Base-by-base conservation (phyloP, 2,888 invertebrate species). In the Alcis repandata region DNA sequence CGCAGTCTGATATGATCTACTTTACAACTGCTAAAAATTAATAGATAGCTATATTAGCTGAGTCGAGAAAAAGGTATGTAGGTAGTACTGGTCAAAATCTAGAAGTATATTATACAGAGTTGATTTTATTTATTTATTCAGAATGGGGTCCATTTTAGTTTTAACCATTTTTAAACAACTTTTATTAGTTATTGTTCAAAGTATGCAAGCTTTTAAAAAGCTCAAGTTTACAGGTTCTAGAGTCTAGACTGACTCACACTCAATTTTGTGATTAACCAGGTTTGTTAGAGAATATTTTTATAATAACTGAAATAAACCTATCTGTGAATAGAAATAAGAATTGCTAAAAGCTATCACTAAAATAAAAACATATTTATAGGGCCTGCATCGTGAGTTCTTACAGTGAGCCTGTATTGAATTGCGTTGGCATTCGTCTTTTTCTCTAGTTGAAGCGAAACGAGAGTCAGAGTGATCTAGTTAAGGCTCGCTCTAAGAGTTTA, bases 1-100 rank as follows among this genome's bases (percentile, higher is more conserved):
- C 83, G 83, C 80, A 71, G 82, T 79, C 84, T 91, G 92, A 92
- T 92, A 91, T 92, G 92, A 88, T 83, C 89, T 90, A 91, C 84
- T 69, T 79, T 79, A 80, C 76, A 74, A 84, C 68, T 83, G 79
- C 82, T 80, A 81, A 79, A 72, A 74, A 79, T 78, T 81, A 74
- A 82, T 73, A 73, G 67, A 43, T 70, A 75, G 70, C 72, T 75
- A 75, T 76, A n/a, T n/a, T n/a, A n/a, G n/a, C n/a, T n/a, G 73
- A 68, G 70, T 77, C 63, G 68, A 70, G 70, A 71, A 66, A 63
- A 68, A 58, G 36, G 67, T 67, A 54, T 66, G 58, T 69, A 72
- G 72, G 73, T 72, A 68, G 66, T 22, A 33, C 62, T 61, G 66
- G 63, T 69, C 69, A 68, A 67, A 64, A 65, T 65, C 56, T 68